Base-by-base conservation (phyloP, 2,888 invertebrate genomes). In the Eurytoma californica region DNA sequence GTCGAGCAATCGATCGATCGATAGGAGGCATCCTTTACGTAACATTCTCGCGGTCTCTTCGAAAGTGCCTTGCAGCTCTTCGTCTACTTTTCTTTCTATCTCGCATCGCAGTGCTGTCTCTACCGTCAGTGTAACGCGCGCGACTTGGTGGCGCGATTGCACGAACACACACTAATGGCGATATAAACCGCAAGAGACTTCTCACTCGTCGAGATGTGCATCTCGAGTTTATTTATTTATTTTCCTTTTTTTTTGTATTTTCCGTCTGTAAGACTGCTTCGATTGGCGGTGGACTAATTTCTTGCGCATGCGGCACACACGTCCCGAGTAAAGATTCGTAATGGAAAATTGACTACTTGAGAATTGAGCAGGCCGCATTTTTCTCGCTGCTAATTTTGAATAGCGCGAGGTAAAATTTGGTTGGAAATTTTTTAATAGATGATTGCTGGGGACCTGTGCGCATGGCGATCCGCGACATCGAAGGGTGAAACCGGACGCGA, bases 61-160 rank as follows among this genome's bases (percentile, higher is more conserved):
- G 63, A 79, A 81, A 70, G 81, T 81, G 79, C 79, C 79, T 81
- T 78, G 76, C 79, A 69, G 60, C 51, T 74, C 66, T 70, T 77
- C 67, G 60, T 74, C 51, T 39, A 67, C 49, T 65, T 7, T 76
- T 55, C 67, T 63, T 68, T 73, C 58, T 58, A 63, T 65, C 74
- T 53, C 39, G 67, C 70, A 39, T 39, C 39, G 9, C 63, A 66
- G 73, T 73, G 67, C 63, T 69, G 77, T 67, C 39, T 65, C 55
- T 47, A 24, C 18, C 57, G 9, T n/a, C 24, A 16, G 67, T 60
- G 53, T 55, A 30, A 70, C 28, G 58, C 57, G 58, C 73, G 20
- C 53, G 63, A 69, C 67, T 74, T 69, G 74, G 68, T 73, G 69
- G 74, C 74, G 58, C 39, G 60, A 51, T 57, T 49, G 60, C 18